These are phyloP conservation scores for Petrocephalus sullivani DNA, from an alignment of 2,797 vertebrate species.

Conservation along the genomic window DNA sequence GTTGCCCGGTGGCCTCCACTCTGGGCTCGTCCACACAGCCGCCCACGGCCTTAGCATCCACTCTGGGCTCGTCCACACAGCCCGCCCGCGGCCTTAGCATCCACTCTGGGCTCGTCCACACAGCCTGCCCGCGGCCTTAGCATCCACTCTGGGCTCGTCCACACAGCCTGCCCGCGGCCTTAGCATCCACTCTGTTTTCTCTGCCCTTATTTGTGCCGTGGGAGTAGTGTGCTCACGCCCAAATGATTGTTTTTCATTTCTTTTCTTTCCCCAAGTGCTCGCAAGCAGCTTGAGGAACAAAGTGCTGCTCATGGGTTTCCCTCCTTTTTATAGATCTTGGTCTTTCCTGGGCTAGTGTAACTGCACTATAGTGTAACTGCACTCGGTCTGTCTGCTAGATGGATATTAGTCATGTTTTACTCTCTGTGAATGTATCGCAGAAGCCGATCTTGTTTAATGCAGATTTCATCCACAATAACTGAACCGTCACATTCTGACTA, in stretches of 20 bases:
- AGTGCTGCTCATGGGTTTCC: not conserved
- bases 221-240: not conserved
- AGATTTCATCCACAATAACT: not conserved
- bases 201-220: too few species aligned
- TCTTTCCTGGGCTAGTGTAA: not conserved
- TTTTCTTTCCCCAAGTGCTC: not conserved
- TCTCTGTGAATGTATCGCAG: not conserved
- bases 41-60: too few species aligned
- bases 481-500: not conserved
- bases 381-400: not conserved
- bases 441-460: not conserved
- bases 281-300: not conserved
- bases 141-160: too few species aligned
- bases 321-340: not conserved
- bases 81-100: too few species aligned
- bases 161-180: too few species aligned
- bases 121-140: too few species aligned
- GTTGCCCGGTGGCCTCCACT: not conserved
- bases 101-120: too few species aligned
- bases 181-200: too few species aligned
- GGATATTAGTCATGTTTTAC: not conserved
- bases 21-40: too few species aligned
- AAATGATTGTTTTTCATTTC: not conserved
- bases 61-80: too few species aligned
- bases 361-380: too few species aligned